Conservation (phyloP, 2,888 invertebrate genomes). For the Norana najaformis region DNA sequence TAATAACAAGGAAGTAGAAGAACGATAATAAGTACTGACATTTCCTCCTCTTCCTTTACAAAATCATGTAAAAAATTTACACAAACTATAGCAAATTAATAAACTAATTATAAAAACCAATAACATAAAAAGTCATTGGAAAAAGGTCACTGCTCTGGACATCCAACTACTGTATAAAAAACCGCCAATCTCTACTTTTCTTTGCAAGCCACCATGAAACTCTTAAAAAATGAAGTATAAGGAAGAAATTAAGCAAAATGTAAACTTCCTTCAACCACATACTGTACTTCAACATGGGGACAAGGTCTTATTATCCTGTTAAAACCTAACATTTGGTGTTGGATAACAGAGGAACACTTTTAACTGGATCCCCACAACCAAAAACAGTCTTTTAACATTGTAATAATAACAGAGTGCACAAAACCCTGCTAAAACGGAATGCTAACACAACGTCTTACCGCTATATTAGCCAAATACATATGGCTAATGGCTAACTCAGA, state of each 20-base stretch:
- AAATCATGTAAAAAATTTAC: conserved; percentile 9
- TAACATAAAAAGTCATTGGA: not conserved
- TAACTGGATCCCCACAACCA: not conserved
- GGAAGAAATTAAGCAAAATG: not conserved
- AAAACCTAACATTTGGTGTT: not conserved
- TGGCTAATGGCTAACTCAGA: not conserved
- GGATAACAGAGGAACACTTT: not conserved
- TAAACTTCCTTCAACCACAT: not conserved
- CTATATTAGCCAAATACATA: not conserved
- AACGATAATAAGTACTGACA: not conserved
- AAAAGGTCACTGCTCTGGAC: not conserved
- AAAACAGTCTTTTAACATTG: conserved; percentile 9
- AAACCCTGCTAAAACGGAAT: not conserved
- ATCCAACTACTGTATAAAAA: not conserved
- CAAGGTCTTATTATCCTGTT: not conserved
- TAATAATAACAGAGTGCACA: not conserved
- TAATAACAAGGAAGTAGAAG: not conserved
- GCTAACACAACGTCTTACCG: not conserved
- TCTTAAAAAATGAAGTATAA: too few species aligned
- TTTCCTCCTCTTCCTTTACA: not conserved
- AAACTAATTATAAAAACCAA: not conserved
- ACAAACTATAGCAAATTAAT: not conserved
- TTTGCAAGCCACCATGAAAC: not conserved
- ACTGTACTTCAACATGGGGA: not conserved
- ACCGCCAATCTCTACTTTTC: not conserved